phyloP scores from a whole-genome alignment of 2,797 vertebrate genomes.

The Falco concolor region DNA sequence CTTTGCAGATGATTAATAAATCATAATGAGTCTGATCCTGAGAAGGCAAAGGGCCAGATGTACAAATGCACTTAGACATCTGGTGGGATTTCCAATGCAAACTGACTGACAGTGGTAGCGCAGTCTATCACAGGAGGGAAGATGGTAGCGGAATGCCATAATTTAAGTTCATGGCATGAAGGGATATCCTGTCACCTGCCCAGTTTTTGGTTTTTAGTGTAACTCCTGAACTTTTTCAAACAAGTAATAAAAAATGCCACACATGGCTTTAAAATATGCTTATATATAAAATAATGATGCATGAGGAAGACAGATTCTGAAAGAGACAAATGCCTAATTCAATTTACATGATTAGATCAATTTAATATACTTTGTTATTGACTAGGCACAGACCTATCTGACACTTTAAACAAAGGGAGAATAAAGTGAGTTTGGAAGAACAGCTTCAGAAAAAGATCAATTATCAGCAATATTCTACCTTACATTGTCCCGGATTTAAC shows the following conservation, averaged over 20 bases:
- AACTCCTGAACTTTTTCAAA: background rate
- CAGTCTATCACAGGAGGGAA: background rate
- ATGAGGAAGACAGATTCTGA: background rate
- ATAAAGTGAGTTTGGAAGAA: background rate
- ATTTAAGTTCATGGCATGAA: background rate
- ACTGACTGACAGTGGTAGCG: background rate
- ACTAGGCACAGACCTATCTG: too few relatives aligned
- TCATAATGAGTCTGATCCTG: background rate
- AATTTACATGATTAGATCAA: background rate
- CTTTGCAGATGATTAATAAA: conserved; percentile 43
- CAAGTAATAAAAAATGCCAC: background rate
- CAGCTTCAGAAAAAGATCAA: background rate
- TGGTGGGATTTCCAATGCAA: background rate
- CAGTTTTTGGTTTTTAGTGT: background rate
- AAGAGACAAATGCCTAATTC: background rate
- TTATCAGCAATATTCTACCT: background rate
- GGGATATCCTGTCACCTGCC: background rate
- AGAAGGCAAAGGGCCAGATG: background rate
- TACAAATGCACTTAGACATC: background rate
- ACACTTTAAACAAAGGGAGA: background rate
- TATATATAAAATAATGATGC: background rate
- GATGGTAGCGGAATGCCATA: background rate
- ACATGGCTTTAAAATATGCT: background rate
- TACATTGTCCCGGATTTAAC: background rate
- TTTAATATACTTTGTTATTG: background rate